phyloP scores from a whole-genome alignment of 2,113 vertebrate genomes.

The Pipra filicauda region DNA sequence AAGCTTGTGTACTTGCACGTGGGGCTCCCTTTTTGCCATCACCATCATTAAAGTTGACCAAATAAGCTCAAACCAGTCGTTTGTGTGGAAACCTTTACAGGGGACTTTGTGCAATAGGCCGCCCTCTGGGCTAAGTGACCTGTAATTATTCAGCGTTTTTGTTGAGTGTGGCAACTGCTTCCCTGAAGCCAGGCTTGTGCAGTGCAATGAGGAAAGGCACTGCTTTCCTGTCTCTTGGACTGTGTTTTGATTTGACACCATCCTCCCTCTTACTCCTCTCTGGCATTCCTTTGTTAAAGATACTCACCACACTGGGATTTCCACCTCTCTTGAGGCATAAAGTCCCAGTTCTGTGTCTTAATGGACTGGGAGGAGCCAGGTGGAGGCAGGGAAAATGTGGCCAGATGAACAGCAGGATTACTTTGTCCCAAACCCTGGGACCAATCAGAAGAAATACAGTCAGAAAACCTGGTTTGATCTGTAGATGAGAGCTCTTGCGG shows the following conservation, averaged over 20 bases:
- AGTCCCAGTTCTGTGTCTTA: background rate
- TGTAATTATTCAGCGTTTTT: background rate
- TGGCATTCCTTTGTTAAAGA: background rate
- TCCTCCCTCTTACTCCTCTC: background rate
- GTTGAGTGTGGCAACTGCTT: background rate
- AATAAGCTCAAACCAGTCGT: background rate
- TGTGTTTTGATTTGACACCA: background rate
- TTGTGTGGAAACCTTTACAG: background rate
- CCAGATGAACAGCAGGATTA: background rate
- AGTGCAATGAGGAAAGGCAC: background rate
- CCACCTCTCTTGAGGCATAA: background rate
- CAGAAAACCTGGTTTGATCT: background rate
- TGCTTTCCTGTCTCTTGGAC: background rate
- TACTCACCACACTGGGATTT: background rate
- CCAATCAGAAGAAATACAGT: background rate
- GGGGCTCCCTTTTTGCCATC: background rate
- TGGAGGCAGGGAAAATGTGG: background rate
- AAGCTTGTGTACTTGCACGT: background rate
- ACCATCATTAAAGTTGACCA: background rate
- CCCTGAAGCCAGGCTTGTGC: background rate
- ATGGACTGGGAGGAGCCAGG: background rate
- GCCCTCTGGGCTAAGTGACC: background rate
- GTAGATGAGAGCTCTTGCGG: background rate
- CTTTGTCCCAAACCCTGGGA: background rate
- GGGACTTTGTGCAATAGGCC: background rate